Base-by-base conservation (phyloP, 2,888 invertebrate genomes). In the Pterostichus niger region DNA sequence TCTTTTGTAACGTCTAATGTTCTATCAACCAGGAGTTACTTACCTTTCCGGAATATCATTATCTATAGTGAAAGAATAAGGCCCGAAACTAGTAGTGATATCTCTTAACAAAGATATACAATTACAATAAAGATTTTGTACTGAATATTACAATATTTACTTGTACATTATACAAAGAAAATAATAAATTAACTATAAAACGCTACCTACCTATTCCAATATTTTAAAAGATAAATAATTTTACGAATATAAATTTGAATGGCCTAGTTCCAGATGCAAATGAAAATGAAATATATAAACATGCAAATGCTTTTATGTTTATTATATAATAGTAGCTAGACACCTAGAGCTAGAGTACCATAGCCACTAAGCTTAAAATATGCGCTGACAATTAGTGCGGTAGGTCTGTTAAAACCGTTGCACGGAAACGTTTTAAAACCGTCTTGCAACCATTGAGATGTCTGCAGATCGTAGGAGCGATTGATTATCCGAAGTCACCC, bases 31-130 rank as follows among this genome's bases (percentile, higher is more conserved):
- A 17, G 73, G 44, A 80, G 52, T 15, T 49, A 33, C 68, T 49
- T 80, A 80, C 68, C 80, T 80, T 46, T 68, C 64, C 79, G 40
- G 68, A 17, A 40, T 40, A 40, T 40, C 40, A 6, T 40, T 40
- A 40, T 40, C 40, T 5, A 9, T 9, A 40, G 5, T 6, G 40
- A 40, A 40, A 3, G 5, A 24, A 24, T 24, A 24, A 24, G 24
- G 3, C 24, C 24, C 24, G 24, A 2, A 3, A 24, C 24, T 24
- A 1, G 24, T 24, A 24, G 3, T 24, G 24, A 24, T 24, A 24
- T 24, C 3, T 24, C 24, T 24, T 24, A 2, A 24, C 24, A 24
- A 24, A 24, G 1, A 24, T 24, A 24, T 24, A 24, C 24, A 24
- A 24, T 24, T 24, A n/a, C 3, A 24, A 2, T 24, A 24, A 2